Evolutionary conservation across 1,140 invertebrate species (phyloP).

Genomic region (Temnothorax nylanderi): DNA sequence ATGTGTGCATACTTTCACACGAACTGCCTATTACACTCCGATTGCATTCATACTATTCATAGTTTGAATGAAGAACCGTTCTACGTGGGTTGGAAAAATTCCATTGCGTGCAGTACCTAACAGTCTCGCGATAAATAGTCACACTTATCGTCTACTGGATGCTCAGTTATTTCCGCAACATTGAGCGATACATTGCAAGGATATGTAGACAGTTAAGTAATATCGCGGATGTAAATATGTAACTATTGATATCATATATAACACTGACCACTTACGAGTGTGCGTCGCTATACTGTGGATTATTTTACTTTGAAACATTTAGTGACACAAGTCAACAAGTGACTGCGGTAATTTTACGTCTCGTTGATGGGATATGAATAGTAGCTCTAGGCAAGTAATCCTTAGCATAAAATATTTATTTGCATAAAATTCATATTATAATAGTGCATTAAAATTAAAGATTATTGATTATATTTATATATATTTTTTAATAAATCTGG

Average conservation of each 20-base stretch:
- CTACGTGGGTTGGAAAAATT: neutral
- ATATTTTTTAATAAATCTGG: neutral
- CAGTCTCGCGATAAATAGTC: slow-evolving; percentile 7
- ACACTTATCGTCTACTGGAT: slow-evolving; percentile 16
- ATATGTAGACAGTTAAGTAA: slow-evolving; percentile 24
- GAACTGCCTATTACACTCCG: slow-evolving; percentile 24
- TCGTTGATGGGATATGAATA: neutral
- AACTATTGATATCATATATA: slow-evolving; percentile 7
- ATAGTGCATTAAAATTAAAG: neutral
- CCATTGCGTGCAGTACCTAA: neutral
- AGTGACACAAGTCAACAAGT: neutral
- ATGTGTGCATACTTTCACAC: slow-evolving; percentile 36
- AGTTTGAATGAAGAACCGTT: neutral
- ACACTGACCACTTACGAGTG: neutral
- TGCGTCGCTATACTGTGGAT: neutral
- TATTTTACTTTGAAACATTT: neutral
- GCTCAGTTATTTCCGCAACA: slow-evolving; percentile 21
- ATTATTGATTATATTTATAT: neutral
- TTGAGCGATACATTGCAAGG: neutral
- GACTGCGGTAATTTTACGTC: neutral
- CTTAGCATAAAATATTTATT: neutral
- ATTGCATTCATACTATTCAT: slow-evolving; percentile 43
- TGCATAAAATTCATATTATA: neutral
- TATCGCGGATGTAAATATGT: neutral
- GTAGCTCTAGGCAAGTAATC: neutral